Conservation (phyloP, 2,888 invertebrate genomes). For the Drosophila diplacantha region DNA sequence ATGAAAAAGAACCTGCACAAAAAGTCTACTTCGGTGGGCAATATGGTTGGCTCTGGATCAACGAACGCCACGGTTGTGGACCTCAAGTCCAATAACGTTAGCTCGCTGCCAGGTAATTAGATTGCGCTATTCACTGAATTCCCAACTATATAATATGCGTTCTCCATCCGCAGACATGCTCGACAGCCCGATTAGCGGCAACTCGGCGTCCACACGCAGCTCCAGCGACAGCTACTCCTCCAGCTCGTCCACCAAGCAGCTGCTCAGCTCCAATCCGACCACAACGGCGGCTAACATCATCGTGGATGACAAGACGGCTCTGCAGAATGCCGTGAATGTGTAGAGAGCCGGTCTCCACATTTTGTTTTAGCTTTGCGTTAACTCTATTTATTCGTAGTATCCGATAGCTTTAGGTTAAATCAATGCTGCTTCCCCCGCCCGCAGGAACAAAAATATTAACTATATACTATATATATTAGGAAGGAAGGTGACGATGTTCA, state of each 20-base stretch:
- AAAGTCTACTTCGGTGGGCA: constrained; percentile 76
- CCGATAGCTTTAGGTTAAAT: constrained; percentile 40
- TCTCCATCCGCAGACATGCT: constrained; percentile 67
- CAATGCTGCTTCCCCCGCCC: constrained; percentile 42
- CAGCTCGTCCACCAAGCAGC: constrained; percentile 86
- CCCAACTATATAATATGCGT: too few species aligned
- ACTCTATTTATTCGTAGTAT: constrained; percentile 37
- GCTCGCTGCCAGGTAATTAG: constrained; percentile 80
- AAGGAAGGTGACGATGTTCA: not conserved
- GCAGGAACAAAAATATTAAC: constrained; percentile 20
- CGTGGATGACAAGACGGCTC: constrained; percentile 75
- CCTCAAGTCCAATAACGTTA: constrained; percentile 80
- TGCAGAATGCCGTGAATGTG: constrained; percentile 77
- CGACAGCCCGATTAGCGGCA: constrained; percentile 83
- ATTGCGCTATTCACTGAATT: not conserved
- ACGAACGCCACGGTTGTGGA: constrained; percentile 48
- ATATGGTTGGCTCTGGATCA: constrained; percentile 70
- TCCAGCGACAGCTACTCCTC: constrained; percentile 91
- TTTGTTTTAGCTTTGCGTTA: constrained; percentile 29
- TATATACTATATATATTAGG: not conserved
- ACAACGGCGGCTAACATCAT: constrained; percentile 74
- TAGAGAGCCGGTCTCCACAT: constrained; percentile 45
- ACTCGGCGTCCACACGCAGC: constrained; percentile 80
- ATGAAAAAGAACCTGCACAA: constrained; percentile 74
- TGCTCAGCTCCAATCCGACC: constrained; percentile 80